These are phyloP conservation scores for Melinaea menophilus DNA, from an alignment of 2,888 invertebrate species.

Conservation along the genomic window DNA sequence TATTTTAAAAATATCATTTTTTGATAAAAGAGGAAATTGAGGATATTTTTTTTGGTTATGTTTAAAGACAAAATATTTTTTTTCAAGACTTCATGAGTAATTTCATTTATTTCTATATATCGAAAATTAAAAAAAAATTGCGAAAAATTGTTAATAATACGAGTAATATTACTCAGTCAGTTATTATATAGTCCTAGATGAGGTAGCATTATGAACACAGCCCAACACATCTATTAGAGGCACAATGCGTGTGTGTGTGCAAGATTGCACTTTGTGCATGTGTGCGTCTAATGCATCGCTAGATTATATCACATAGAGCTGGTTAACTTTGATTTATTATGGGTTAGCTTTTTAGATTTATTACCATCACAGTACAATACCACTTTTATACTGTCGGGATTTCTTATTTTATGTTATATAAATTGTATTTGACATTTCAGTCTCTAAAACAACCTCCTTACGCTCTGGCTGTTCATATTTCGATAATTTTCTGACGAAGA, in stretches of 20 bases:
- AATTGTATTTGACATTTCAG: no score
- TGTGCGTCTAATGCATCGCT: slow-evolving; percentile 69
- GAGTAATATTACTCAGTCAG: no score
- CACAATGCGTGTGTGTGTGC: slow-evolving; percentile 40
- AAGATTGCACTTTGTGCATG: slow-evolving; percentile 47
- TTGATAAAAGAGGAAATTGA: no score
- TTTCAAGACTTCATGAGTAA: no score
- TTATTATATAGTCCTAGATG: slow-evolving; percentile 45
- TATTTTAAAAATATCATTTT: no score
- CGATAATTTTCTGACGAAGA: no score
- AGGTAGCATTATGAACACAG: slow-evolving; percentile 43
- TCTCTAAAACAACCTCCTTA: no score
- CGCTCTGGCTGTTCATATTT: no score
- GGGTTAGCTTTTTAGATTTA: background rate
- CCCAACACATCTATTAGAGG: slow-evolving; percentile 54
- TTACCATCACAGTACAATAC: slow-evolving; percentile 8
- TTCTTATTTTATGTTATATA: background rate
- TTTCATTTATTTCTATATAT: no score
- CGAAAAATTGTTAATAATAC: background rate
- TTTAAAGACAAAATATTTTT: no score
- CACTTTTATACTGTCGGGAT: background rate
- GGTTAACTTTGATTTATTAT: slow-evolving; percentile 18
- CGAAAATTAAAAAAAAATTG: background rate
- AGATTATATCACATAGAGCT: slow-evolving; percentile 63
- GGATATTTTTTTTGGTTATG: no score